Base-by-base conservation (phyloP, 2,797 vertebrate genomes). In the Danio aesculapii region DNA sequence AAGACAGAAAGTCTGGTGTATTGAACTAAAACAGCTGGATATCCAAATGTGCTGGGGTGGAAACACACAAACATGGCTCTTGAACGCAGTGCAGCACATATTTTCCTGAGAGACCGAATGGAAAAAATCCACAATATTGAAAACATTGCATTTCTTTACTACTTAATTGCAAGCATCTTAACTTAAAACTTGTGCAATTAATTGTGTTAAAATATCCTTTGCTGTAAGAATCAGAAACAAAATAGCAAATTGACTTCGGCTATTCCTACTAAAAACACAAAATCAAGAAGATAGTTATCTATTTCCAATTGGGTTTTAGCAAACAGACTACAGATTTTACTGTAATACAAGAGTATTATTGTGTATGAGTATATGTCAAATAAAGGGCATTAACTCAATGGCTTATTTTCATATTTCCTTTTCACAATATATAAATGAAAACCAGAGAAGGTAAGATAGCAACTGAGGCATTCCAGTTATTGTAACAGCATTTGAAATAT, bases 21-120 rank as follows among this genome's bases (percentile, higher is more conserved):
- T 57, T 84, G 72, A 85, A 61, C 74, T 69, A 80, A 62, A 86
- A 74, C 74, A 87, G 82, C 82, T 87, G 79, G 80, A 85, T 73
- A 84, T 63, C 68, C 67, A 55, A 87, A 68, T 72, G 67, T 72
- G 85, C 53, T 79, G 67, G 66, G 21, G 13, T 6, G 52, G 63
- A 81, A 67, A 52, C 67, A 44, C 52, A 67, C 69, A 70, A 81
- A 57, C 14, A 71, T 74, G 73, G 79, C 81, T 77, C 73, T 73
- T 66, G 50, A 63, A 44, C 12, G 50, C 79, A 85, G 69, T 68
- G 64, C 70, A 85, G 62, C 84, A 53, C 44, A 75, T 52, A 81
- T 58, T 80, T 85, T 87, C 80, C 83, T 84, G 73, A 81, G 83
- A 86, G 79, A 58, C 59, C 17, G 55, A 66, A 63, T 63, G 7